Evolutionary conservation across 2,888 invertebrate species (phyloP).

Genomic region (Diloba caeruleocephala): DNA sequence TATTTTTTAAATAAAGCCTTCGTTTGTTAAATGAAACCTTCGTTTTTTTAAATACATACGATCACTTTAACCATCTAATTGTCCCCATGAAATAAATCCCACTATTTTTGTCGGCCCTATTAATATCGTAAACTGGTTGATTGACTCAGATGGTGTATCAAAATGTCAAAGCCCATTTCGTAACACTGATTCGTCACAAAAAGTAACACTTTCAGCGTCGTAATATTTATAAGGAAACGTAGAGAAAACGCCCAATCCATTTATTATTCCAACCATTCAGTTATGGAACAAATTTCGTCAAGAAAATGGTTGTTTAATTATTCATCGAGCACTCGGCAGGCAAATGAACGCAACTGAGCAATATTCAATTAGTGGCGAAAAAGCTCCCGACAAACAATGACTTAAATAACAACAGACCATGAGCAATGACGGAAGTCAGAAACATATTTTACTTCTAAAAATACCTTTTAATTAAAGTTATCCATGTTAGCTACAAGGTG

Average conservation of each 20-base stretch:
- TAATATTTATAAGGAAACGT: neutral
- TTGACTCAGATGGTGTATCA: constrained; percentile 29
- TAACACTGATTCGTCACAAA: constrained; percentile 1
- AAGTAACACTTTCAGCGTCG: constrained; percentile 4
- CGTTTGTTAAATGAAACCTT: no score
- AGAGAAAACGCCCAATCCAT: neutral
- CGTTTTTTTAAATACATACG: no score
- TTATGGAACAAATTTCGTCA: constrained; percentile 3
- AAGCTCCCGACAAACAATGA: neutral
- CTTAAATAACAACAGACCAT: constrained; percentile 5
- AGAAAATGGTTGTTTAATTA: constrained; percentile 64
- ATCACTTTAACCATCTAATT: no score
- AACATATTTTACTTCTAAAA: constrained; percentile 2
- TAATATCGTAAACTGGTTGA: constrained; percentile 35
- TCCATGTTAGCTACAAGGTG: neutral
- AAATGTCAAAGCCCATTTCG: constrained; percentile 19
- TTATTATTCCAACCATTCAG: neutral
- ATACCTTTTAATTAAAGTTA: constrained; percentile 7
- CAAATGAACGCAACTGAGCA: constrained; percentile 49
- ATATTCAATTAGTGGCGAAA: constrained; percentile 65
- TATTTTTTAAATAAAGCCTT: no score
- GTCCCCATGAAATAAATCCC: no score
- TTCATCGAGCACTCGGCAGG: constrained; percentile 62
- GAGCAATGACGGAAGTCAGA: neutral
- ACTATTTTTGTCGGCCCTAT: no score